Evolutionary conservation across 2,797 vertebrate genomes (phyloP).

Genomic region (Syngnathus rostellatus): DNA sequence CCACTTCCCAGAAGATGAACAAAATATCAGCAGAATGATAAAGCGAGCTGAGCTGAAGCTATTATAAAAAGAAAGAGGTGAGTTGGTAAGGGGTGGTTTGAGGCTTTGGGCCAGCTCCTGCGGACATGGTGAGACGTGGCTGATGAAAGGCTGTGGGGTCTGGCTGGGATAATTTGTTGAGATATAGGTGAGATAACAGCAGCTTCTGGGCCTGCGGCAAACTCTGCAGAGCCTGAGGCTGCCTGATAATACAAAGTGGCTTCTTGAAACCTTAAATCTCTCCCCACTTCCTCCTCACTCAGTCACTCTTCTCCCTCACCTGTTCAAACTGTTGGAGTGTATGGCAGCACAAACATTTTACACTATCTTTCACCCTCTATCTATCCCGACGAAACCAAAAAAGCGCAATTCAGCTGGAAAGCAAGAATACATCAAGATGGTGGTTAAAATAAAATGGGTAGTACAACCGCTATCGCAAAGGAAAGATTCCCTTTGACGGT

Average conservation of each 20-base stretch:
- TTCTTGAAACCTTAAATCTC: constrained; percentile 22
- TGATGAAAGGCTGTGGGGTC: constrained; percentile 39
- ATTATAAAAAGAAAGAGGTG: constrained; percentile 28
- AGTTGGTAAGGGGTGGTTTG: neutral
- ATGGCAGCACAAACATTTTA: neutral
- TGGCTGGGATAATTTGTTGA: constrained; percentile 30
- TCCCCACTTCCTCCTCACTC: constrained; percentile 4
- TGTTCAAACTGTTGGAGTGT: constrained; percentile 13
- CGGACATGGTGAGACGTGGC: constrained; percentile 35
- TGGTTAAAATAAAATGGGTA: neutral
- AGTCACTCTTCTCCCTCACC: constrained; percentile 16
- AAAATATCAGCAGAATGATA: constrained; percentile 36
- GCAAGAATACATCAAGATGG: neutral
- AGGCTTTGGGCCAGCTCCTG: constrained; percentile 11
- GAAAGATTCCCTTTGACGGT: neutral
- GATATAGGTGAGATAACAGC: constrained; percentile 38
- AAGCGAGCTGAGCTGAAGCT: constrained; percentile 23
- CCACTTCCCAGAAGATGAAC: constrained; percentile 23
- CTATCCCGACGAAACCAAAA: neutral
- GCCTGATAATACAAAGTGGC: constrained; percentile 38
- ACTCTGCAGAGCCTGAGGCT: constrained; percentile 26
- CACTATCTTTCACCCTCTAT: neutral
- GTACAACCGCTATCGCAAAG: neutral
- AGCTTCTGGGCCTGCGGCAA: constrained; percentile 10
- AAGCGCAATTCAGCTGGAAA: neutral